These are phyloP conservation scores for Scarus forsteni DNA, from an alignment of 2,797 vertebrate genomes.

Conservation along the genomic window DNA sequence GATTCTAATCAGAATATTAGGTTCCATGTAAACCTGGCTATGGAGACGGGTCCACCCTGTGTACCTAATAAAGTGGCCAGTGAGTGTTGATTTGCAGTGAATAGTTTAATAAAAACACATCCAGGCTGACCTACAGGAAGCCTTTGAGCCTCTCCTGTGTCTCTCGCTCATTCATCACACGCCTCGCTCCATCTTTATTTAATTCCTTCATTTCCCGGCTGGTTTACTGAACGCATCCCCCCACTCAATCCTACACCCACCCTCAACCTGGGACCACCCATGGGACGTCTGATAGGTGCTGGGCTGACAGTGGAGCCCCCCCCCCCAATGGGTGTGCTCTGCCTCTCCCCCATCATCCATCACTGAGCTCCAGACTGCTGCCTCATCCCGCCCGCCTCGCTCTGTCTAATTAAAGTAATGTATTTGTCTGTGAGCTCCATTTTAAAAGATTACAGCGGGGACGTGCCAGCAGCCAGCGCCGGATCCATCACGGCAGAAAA, in stretches of 20 bases:
- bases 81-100: no score
- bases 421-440: conserved; percentile 34
- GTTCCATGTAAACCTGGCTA: no score
- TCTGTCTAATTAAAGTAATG: conserved; percentile 62
- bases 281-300: conserved; percentile 36
- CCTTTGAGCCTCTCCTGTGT: background rate
- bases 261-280: conserved; percentile 28
- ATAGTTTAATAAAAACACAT: background rate
- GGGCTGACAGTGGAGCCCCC: conserved; percentile 40
- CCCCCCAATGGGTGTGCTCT: conserved; percentile 41
- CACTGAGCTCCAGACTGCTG: conserved; percentile 56
- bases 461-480: background rate
- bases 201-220: conserved; percentile 45
- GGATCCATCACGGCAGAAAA: background rate
- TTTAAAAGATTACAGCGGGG: conserved; percentile 41
- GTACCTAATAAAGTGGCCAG: no score
- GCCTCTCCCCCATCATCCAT: conserved; percentile 44
- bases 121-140: background rate
- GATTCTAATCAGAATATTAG: no score
- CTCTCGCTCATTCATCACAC: conserved; percentile 7
- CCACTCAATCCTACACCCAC: conserved; percentile 6
- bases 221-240: conserved; percentile 13
- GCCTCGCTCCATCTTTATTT: background rate
- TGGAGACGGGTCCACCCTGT: no score
- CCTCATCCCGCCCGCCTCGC: conserved; percentile 42